Evolutionary conservation across 2,888 invertebrate genomes (phyloP), one percentile per base, ranked within the genome.

Genomic region (Meiosimyza decipiens): DNA sequence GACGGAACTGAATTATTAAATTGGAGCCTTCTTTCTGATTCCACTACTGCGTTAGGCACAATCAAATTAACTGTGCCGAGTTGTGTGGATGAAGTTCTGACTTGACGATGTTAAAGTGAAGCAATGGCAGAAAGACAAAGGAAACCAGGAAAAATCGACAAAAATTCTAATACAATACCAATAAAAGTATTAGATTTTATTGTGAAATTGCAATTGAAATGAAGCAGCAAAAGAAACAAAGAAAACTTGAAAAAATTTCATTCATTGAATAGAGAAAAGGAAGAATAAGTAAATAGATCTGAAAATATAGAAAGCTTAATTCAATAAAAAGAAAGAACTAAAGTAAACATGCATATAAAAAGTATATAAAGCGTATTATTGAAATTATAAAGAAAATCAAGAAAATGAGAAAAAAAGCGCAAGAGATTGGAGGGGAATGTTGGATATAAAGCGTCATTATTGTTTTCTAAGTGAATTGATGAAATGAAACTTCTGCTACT

Each of bases 1-100:
- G 52, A 73, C 62, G 28, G 63, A 80, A 77, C 80, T 80, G 75
- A 83, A 82, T 83, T 83, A 83, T 82, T 81, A 80, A 83, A 82
- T 80, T 78, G 77, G 76, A 77, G 74, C 77, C 13, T 16, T n/a
- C n/a, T 47, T 28, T 28, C 28, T 12, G 28, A 11, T 22, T 40
- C 40, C 1, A 13, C 59, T 15, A 13, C 59, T 15, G 15, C 15
- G 59, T 28, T 22, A 7, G 33, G 28, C 16, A 28, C 12, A 60
- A 60, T 60, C 16, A 54, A 60, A 60, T 60, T 18, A 60, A 60
- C 18, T 60, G 28, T 60, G 11, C 57, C 22, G 16, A 16, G 16
- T n/a, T 22, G 16, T 59, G 6, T 59, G 6, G 13, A 18, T 28
- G 59, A 12, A 15, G 28, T 60, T 22, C 28, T 5, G 28, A 28